Percentiles rank a stretch among this genome's conserved stretches.
These are phyloP conservation scores for Talpa occidentalis DNA, from an alignment of 2,113 vertebrate genomes.

Conservation along the genomic window DNA sequence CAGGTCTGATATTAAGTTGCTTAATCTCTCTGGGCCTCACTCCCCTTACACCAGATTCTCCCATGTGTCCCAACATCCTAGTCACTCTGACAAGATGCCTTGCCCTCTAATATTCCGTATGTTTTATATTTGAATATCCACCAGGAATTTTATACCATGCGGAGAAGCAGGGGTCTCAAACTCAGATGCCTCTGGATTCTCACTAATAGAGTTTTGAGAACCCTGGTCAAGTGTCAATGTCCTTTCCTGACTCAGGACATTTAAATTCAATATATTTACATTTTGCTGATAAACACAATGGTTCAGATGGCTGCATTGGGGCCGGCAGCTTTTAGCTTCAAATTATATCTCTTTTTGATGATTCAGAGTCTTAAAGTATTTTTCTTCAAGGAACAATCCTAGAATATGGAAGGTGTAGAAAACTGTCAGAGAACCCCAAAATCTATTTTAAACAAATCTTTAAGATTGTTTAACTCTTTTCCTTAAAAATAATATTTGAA, in stretches of 20 bases:
- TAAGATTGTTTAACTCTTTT: background rate
- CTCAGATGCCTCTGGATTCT: background rate
- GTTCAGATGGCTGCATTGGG: background rate
- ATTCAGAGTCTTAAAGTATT: background rate
- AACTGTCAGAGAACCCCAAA: background rate
- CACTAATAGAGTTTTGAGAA: background rate
- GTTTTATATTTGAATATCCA: background rate
- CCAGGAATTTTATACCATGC: background rate
- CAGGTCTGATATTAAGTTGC: background rate
- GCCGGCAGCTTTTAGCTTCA: background rate
- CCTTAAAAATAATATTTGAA: slow-evolving; percentile 5
- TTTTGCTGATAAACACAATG: background rate
- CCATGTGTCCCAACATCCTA: background rate
- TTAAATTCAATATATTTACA: background rate
- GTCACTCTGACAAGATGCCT: background rate
- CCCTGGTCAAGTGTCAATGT: background rate
- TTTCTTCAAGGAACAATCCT: background rate
- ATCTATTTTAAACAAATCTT: background rate
- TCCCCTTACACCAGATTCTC: background rate
- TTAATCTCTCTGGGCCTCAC: background rate
- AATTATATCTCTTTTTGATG: background rate
- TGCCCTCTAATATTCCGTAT: background rate
- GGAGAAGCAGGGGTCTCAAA: background rate
- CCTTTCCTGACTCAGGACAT: background rate
- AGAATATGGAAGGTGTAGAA: background rate